phyloP scores from a whole-genome alignment of 2,888 invertebrate genomes.

The Hanleya hanleyi region DNA sequence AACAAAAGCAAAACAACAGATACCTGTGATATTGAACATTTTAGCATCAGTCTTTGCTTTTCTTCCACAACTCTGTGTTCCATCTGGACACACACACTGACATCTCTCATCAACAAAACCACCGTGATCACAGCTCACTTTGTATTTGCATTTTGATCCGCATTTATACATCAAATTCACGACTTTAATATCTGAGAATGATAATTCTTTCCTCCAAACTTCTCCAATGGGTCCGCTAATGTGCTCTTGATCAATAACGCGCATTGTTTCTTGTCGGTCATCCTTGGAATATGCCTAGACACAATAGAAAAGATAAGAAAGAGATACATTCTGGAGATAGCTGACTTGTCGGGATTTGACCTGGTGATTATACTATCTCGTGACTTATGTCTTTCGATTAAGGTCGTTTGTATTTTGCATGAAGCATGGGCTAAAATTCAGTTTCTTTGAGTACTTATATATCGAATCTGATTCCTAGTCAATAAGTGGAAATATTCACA shows the following conservation, averaged over 20 bases:
- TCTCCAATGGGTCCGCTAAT: constrained; percentile 55
- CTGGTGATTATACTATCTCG: no score
- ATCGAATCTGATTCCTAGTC: no score
- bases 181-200: constrained; percentile 60
- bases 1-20: no score
- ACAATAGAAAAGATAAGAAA: not conserved
- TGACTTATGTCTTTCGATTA: no score
- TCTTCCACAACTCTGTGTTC: constrained; percentile 48
- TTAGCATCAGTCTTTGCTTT: not conserved
- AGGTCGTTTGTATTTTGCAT: no score
- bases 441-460: no score
- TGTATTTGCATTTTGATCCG: constrained; percentile 47
- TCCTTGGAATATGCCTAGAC: constrained; percentile 62
- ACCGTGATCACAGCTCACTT: constrained; percentile 47
- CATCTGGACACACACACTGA: constrained; percentile 62
- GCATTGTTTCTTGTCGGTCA: constrained; percentile 57
- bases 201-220: constrained; percentile 61
- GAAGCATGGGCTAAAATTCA: no score
- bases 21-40: no score
- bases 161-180: constrained; percentile 66
- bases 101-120: constrained; percentile 62
- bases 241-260: no score
- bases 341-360: no score
- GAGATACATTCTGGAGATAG: no score
- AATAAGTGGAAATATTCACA: no score